A percentile compares a stretch with the other conserved stretches of the same genome.
Evolutionary conservation across 2,797 vertebrate genomes (phyloP).

Genomic region (Anguilla megastoma): DNA sequence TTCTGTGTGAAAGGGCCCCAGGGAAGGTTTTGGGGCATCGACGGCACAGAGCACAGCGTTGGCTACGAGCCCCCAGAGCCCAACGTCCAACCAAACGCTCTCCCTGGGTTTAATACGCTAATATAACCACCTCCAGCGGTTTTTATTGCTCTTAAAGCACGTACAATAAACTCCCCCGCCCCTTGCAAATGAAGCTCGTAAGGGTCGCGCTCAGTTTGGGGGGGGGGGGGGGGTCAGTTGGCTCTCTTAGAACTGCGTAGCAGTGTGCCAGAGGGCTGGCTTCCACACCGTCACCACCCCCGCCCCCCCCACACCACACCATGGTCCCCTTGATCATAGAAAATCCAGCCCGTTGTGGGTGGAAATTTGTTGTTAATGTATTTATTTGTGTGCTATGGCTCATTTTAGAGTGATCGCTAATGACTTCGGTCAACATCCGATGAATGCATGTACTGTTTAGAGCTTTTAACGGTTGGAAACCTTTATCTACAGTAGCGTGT

Average conservation of each 20-base stretch:
- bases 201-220: background rate
- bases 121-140: background rate
- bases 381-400: background rate
- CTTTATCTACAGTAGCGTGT: background rate
- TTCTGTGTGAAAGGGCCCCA: background rate
- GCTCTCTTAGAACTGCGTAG: background rate
- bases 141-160: background rate
- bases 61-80: background rate
- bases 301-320: too few species aligned
- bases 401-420: background rate
- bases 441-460: background rate
- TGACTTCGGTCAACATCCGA: background rate
- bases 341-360: too few species aligned
- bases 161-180: background rate
- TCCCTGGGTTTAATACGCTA: background rate
- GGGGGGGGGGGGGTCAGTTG: background rate
- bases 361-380: background rate
- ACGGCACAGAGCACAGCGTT: too few species aligned
- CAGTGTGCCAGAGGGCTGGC: background rate
- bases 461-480: background rate
- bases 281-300: background rate
- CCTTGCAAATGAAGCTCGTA: background rate
- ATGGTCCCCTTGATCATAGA: too few species aligned
- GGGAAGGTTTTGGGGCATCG: background rate
- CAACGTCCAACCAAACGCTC: background rate